Evolutionary conservation across 2,797 vertebrate species (phyloP).

Genomic region (Typhlichthys eigenmanni): DNA sequence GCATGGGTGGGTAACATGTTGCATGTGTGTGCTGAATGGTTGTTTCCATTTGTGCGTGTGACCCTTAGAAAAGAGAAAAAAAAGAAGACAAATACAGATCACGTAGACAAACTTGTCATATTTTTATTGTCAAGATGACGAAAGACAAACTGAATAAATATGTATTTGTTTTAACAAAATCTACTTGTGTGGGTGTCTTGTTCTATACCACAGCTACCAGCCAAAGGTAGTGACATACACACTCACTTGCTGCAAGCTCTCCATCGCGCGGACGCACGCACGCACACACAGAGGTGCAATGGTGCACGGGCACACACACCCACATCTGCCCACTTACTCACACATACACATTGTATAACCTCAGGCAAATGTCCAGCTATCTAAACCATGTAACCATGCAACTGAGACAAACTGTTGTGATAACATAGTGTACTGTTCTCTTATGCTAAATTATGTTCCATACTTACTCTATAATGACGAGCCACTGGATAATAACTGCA

Average conservation of each 20-base stretch:
- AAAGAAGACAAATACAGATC: slow-evolving; percentile 24
- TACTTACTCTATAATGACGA: too few relatives aligned
- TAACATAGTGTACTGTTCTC: not conserved
- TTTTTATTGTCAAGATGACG: slow-evolving; percentile 51
- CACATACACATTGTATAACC: slow-evolving; percentile 47
- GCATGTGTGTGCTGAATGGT: slow-evolving; percentile 9
- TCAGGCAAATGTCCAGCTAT: slow-evolving; percentile 48
- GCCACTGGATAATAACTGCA: too few relatives aligned
- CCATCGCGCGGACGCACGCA: slow-evolving; percentile 1
- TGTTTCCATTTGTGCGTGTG: slow-evolving; percentile 46
- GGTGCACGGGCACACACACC: not conserved
- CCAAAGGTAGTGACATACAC: slow-evolving; percentile 25
- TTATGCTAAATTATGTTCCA: too few relatives aligned
- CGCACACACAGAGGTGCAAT: slow-evolving; percentile 11
- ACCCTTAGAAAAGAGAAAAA: slow-evolving; percentile 18
- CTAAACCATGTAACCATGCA: slow-evolving; percentile 24
- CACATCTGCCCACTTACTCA: not conserved
- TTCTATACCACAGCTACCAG: slow-evolving; percentile 54
- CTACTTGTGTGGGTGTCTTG: slow-evolving; percentile 57
- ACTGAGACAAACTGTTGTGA: not conserved
- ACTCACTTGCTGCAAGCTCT: slow-evolving; percentile 21
- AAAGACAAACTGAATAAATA: slow-evolving; percentile 70
- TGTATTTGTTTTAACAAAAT: slow-evolving; percentile 67
- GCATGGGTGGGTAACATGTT: not conserved
- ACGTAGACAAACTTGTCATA: slow-evolving; percentile 43